phyloP scores from a whole-genome alignment of 2,797 vertebrate genomes.

The Decapterus maruadsi region DNA sequence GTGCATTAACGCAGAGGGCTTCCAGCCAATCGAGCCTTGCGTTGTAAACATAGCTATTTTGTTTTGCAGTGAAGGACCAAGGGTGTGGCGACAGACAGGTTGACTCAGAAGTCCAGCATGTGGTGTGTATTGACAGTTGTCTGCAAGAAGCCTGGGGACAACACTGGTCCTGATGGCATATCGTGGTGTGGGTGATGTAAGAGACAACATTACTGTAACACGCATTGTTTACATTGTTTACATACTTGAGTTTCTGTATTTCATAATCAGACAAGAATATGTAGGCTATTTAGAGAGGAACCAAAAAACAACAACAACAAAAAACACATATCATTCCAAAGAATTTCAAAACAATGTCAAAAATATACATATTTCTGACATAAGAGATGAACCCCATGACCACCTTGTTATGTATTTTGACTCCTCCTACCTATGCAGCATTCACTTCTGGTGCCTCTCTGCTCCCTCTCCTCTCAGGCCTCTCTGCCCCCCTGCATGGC shows the following conservation, averaged over 20 bases:
- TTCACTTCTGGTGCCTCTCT: constrained; percentile 55
- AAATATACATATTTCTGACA: too few relatives aligned
- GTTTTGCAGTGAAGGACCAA: constrained; percentile 19
- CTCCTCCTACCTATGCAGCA: constrained; percentile 3
- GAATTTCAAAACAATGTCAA: background rate
- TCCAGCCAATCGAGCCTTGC: constrained; percentile 3
- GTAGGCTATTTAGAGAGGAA: background rate
- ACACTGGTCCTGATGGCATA: background rate
- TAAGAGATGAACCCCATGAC: background rate
- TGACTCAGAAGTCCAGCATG: constrained; percentile 39
- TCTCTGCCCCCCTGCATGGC: constrained; percentile 32
- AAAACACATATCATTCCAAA: background rate
- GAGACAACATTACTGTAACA: background rate
- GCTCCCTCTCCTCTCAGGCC: constrained; percentile 38
- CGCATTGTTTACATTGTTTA: background rate
- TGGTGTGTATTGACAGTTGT: constrained; percentile 22
- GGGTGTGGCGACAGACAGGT: constrained; percentile 33
- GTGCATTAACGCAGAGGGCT: background rate
- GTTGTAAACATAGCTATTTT: constrained; percentile 40
- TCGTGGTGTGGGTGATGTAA: background rate
- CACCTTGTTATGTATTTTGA: constrained; percentile 15
- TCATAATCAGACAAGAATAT: background rate
- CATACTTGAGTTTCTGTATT: background rate
- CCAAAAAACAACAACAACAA: background rate
- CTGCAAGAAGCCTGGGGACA: background rate